Evolutionary conservation across 2,888 invertebrate genomes (phyloP), one percentile per base, ranked within the genome.

Genomic region (Amphipyra tragopoginis): DNA sequence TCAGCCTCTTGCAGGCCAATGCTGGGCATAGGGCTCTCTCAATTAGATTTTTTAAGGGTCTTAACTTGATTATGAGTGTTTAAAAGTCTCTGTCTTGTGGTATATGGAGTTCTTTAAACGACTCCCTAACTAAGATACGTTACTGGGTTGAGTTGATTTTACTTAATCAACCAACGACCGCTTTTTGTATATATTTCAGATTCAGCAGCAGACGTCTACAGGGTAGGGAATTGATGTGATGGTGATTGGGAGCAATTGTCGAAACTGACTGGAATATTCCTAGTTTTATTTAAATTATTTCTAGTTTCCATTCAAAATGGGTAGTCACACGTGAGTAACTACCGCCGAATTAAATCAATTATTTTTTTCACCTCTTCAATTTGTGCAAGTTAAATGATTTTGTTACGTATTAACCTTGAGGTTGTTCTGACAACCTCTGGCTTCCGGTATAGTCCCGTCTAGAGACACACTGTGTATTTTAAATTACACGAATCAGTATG

Each of bases 401-500:
- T 86, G 79, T 86, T 83, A 86, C 87, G 86, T 86, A 86, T 82
- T 76, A 85, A 76, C 91, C 91, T 91, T 90, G 89, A 86, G 66
- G 70, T 78, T 70, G 80, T 85, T 77, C 79, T 80, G 80, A 79
- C 82, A 77, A 82, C 75, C 50, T 14, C 13, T 77, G 71, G 77
- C 80, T 90, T 90, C 89, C 88, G 87, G 86, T 83, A 89, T 83
- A 45, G 29, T 56, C 52, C 58, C 49, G 74, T 72, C 58, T 63
- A 68, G 51, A 68, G 45, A 68, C 48, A 72, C 34, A 48, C 47
- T 44, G 53, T 54, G 21, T 21, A 58, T 51, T 57, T 54, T 13
- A 48, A 56, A 71, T 73, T 21, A 61, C 51, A 58, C 52, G 54
- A 67, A 58, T 73, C 40, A 58, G 47, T 34, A n/a, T 9, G 45